Evolutionary conservation across 2,797 vertebrate species (phyloP).

Genomic region (Coccyzus lansbergi): DNA sequence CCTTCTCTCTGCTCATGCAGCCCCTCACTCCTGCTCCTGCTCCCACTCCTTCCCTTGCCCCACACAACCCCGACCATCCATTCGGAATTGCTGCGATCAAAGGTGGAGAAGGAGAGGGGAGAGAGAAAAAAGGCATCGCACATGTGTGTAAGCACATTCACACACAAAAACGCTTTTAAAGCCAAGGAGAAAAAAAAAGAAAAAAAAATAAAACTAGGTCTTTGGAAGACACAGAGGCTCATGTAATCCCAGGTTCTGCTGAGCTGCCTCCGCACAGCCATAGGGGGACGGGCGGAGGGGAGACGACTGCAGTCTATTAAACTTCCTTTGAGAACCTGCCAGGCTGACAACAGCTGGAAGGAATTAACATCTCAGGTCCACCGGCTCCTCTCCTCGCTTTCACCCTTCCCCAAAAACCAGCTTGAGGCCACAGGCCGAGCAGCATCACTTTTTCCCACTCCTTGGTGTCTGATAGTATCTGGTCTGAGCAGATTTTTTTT

Average conservation of each 20-base stretch:
- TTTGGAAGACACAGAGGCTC: slow-evolving; percentile 46
- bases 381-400: slow-evolving; percentile 38
- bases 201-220: not conserved
- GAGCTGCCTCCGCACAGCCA: not conserved
- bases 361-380: slow-evolving; percentile 63
- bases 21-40: not conserved
- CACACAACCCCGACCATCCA: not conserved
- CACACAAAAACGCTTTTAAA: not conserved
- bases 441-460: slow-evolving; percentile 50
- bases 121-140: not conserved
- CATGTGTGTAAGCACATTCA: not conserved
- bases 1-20: not conserved
- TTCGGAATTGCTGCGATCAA: not conserved
- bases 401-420: slow-evolving; percentile 22
- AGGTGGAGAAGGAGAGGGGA: not conserved
- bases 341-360: slow-evolving; percentile 75
- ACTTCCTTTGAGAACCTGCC: slow-evolving; percentile 75
- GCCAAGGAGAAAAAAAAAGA: slow-evolving; percentile 2
- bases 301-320: slow-evolving; percentile 71
- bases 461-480: not conserved
- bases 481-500: not conserved
- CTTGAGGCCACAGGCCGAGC: not conserved
- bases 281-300: slow-evolving; percentile 33
- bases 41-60: not conserved
- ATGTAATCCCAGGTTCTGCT: slow-evolving; percentile 52